Evolutionary conservation across 2,797 vertebrate species (phyloP).

Genomic region (Acanthurus tractus): DNA sequence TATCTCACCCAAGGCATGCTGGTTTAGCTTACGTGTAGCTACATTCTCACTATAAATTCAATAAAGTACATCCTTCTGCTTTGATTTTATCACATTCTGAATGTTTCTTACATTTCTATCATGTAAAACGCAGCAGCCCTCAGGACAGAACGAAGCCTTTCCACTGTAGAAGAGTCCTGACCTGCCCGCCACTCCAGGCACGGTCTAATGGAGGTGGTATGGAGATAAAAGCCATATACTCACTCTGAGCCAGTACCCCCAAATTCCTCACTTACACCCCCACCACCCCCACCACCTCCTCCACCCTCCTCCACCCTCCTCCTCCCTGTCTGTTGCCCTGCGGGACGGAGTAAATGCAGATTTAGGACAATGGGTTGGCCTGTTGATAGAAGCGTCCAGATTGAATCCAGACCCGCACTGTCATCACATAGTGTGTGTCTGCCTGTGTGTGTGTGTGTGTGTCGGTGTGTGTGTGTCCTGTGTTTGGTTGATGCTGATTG

Average conservation of each 20-base stretch:
- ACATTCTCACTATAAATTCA: neutral
- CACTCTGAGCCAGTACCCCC: conserved; percentile 14
- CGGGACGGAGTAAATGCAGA: conserved; percentile 56
- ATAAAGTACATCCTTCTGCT: neutral
- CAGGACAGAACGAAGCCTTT: conserved; percentile 5
- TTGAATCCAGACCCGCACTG: conserved; percentile 76
- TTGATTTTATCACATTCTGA: neutral
- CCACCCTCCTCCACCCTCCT: conserved; percentile 1
- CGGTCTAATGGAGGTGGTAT: conserved; percentile 39
- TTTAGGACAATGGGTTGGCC: conserved; percentile 67
- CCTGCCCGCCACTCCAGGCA: conserved; percentile 31
- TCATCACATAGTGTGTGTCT: conserved; percentile 43
- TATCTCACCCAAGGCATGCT: neutral
- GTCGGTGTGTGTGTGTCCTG: conserved; percentile 36
- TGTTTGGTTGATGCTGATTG: conserved; percentile 46
- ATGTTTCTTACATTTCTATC: neutral
- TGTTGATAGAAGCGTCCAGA: conserved; percentile 74
- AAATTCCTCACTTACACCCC: conserved; percentile 42
- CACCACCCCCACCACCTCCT: neutral
- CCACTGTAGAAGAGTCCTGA: conserved; percentile 2
- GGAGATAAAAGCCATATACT: conserved; percentile 54
- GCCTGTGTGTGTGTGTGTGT: conserved; percentile 15
- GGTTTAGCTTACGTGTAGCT: neutral
- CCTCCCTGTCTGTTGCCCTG: conserved; percentile 50
- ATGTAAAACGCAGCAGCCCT: neutral